Evolutionary conservation across 1,140 invertebrate genomes (phyloP).

Genomic region (Heliconius himera): DNA sequence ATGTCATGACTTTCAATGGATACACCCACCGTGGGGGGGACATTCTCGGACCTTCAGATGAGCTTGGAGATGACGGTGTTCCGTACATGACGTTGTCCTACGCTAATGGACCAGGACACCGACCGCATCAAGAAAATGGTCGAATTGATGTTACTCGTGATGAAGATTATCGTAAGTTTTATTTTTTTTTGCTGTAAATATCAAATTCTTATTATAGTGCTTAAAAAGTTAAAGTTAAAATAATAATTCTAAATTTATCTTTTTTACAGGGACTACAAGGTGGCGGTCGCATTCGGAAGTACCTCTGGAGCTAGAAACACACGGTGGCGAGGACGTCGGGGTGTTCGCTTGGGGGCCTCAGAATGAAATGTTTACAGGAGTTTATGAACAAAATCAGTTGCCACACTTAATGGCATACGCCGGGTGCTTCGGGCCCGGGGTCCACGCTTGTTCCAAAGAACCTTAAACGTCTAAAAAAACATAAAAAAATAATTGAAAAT

Average conservation of each 20-base stretch:
- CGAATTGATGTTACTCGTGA: slow-evolving; percentile 71
- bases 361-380: slow-evolving; percentile 83
- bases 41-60: slow-evolving; percentile 80
- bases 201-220: neutral
- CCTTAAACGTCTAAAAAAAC: neutral
- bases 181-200: neutral
- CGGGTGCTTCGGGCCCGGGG: slow-evolving; percentile 59
- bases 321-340: slow-evolving; percentile 86
- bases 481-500: neutral
- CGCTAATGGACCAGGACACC: slow-evolving; percentile 88
- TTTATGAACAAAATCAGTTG: slow-evolving; percentile 84
- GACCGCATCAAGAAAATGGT: slow-evolving; percentile 52
- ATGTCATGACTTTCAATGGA: slow-evolving; percentile 85
- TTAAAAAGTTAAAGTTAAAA: too few relatives aligned
- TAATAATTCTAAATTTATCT: neutral
- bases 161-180: slow-evolving; percentile 66
- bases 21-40: slow-evolving; percentile 83
- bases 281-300: slow-evolving; percentile 44
- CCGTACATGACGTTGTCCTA: slow-evolving; percentile 89
- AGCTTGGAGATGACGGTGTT: slow-evolving; percentile 66
- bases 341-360: slow-evolving; percentile 84
- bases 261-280: neutral
- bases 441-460: slow-evolving; percentile 43
- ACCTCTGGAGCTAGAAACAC: slow-evolving; percentile 66
- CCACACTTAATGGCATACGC: slow-evolving; percentile 84